These are phyloP conservation scores for Xenopus borealis DNA, from an alignment of 2,113 vertebrate species.

Conservation along the genomic window DNA sequence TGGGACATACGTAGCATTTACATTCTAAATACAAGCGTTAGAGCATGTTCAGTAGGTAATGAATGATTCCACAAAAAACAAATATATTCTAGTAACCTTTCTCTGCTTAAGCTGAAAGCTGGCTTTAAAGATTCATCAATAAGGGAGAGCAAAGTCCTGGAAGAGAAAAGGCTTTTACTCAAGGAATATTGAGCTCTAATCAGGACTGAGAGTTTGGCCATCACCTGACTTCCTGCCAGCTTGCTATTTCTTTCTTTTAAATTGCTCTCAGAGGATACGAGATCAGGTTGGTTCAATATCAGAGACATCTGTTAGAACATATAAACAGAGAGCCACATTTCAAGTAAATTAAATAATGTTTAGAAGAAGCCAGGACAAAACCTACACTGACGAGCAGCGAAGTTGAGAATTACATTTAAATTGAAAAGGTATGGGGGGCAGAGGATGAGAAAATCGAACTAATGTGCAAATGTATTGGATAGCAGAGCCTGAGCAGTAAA, in stretches of 20 bases:
- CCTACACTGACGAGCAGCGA: slow-evolving; percentile 32
- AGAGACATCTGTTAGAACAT: slow-evolving; percentile 42
- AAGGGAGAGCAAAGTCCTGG: slow-evolving; percentile 35
- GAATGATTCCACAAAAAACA: slow-evolving; percentile 9
- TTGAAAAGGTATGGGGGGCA: slow-evolving; percentile 32
- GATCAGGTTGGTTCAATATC: slow-evolving; percentile 46
- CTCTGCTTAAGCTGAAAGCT: slow-evolving; percentile 35
- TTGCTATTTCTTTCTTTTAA: slow-evolving; percentile 45
- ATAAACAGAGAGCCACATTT: slow-evolving; percentile 39
- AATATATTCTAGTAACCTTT: slow-evolving; percentile 25
- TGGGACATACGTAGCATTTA: background rate
- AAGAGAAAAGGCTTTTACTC: slow-evolving; percentile 37
- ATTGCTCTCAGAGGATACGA: slow-evolving; percentile 44
- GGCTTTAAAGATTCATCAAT: slow-evolving; percentile 42
- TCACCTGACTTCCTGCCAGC: slow-evolving; percentile 45
- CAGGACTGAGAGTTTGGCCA: slow-evolving; percentile 40
- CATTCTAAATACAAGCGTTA: background rate
- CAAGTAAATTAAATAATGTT: slow-evolving; percentile 45
- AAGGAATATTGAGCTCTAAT: slow-evolving; percentile 45
- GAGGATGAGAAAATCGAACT: slow-evolving; percentile 12
- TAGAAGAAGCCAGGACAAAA: slow-evolving; percentile 35
- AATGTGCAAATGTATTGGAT: slow-evolving; percentile 28
- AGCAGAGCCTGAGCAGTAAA: background rate
- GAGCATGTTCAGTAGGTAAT: background rate
- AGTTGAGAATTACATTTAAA: slow-evolving; percentile 39